phyloP scores from a whole-genome alignment of 1,140 invertebrate genomes.

The Camponotus vicinus region DNA sequence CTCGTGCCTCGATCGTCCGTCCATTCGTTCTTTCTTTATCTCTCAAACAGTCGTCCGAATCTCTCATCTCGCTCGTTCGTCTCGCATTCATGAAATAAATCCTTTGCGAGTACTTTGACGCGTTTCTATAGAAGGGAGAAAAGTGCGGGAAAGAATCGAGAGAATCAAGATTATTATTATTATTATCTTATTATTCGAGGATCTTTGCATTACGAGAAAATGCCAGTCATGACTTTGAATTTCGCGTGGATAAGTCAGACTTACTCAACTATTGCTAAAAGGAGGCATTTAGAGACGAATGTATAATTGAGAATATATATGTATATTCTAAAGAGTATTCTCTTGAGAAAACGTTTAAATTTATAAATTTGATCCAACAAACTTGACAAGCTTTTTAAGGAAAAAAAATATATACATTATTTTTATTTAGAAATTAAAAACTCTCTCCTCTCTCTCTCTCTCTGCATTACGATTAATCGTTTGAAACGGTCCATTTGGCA shows the following conservation, averaged over 20 bases:
- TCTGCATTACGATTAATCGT: neutral
- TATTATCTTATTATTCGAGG: neutral
- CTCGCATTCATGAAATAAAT: slow-evolving; percentile 47
- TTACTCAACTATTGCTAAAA: neutral
- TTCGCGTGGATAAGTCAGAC: neutral
- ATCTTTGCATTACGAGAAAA: slow-evolving; percentile 15
- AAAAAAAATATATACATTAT: too few relatives aligned
- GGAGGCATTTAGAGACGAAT: too few relatives aligned
- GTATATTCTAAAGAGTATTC: neutral
- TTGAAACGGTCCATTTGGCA: neutral
- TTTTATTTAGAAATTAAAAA: neutral
- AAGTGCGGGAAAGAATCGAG: slow-evolving; percentile 26
- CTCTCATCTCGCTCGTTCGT: slow-evolving; percentile 7
- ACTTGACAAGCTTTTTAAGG: neutral
- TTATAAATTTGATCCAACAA: neutral
- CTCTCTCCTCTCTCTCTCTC: neutral
- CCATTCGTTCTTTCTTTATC: slow-evolving; percentile 23
- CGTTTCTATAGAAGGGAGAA: neutral
- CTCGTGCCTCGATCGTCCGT: slow-evolving; percentile 38
- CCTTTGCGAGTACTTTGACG: slow-evolving; percentile 14
- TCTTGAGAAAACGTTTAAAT: neutral
- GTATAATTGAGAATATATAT: neutral
- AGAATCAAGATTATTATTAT: neutral
- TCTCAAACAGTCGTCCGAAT: neutral
- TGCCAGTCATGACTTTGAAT: slow-evolving; percentile 5